Conservation (phyloP, 2,888 invertebrate species). For the Lasioglossum vierecki region DNA sequence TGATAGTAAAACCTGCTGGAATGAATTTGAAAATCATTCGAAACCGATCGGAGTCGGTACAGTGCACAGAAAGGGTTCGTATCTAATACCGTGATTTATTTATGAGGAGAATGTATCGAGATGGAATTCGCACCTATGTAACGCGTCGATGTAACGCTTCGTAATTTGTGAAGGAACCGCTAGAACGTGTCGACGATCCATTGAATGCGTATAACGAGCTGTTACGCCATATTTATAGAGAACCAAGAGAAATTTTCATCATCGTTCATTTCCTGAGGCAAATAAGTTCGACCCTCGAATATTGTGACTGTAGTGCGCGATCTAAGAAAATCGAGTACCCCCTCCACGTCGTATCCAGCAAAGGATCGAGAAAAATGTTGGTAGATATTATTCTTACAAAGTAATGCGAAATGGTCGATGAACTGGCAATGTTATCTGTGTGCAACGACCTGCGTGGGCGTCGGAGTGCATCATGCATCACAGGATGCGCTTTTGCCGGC, state of each 20-base stretch:
- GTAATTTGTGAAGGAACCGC: neutral
- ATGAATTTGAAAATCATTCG: neutral
- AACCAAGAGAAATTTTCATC: neutral
- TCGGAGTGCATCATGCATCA: neutral
- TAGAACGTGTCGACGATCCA: constrained; percentile 1
- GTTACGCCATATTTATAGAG: neutral
- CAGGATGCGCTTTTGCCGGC: constrained; percentile 1
- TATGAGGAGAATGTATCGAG: neutral
- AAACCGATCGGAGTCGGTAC: neutral
- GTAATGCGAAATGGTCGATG: neutral
- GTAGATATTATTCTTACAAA: neutral
- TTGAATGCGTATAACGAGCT: neutral
- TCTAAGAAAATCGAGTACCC: too few relatives aligned
- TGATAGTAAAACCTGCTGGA: neutral
- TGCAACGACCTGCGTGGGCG: constrained; percentile 1
- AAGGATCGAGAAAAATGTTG: neutral
- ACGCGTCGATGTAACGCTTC: constrained; percentile 1
- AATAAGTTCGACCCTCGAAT: neutral
- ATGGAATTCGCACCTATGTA: constrained; percentile 1
- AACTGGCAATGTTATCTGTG: neutral
- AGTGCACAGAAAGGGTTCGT: neutral
- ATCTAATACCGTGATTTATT: neutral
- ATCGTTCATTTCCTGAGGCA: neutral
- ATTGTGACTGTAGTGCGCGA: neutral
- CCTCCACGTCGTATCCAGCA: too few relatives aligned